Conservation (phyloP, 2,888 invertebrate species). For the Hirtodrosophila duncani region DNA sequence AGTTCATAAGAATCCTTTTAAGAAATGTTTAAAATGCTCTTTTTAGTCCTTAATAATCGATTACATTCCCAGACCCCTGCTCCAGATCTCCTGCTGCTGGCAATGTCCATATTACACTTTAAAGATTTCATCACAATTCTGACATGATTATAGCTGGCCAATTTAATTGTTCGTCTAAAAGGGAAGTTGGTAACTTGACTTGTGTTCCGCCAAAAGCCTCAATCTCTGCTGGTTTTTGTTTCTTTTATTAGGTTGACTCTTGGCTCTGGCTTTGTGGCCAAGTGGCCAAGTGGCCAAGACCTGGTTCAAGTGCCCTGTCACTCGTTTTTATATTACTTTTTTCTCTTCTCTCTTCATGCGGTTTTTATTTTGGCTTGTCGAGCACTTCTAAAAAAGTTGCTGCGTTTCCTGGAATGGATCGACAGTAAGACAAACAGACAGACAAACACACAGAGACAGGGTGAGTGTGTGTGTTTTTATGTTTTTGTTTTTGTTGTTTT, state of each 20-base stretch:
- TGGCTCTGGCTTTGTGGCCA: too few relatives aligned
- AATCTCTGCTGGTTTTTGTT: constrained; percentile 2
- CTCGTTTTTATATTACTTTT: constrained; percentile 14
- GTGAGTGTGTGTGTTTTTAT: constrained; percentile 31
- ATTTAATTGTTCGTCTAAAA: constrained; percentile 29
- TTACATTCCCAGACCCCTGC: too few relatives aligned
- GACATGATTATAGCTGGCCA: constrained; percentile 31
- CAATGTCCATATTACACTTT: too few relatives aligned
- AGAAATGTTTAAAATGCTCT: too few relatives aligned
- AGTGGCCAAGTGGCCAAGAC: constrained; percentile 24
- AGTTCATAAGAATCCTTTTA: too few relatives aligned
- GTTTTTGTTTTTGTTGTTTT: constrained; percentile 45
- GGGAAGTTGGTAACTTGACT: constrained; percentile 14
- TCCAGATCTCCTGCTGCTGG: too few relatives aligned
- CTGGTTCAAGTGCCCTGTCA: constrained; percentile 37
- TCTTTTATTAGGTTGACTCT: constrained; percentile 35
- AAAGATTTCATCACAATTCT: constrained; percentile 15
- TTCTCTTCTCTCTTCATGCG: constrained; percentile 27
- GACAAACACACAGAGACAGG: not conserved
- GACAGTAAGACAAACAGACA: constrained; percentile 1
- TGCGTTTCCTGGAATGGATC: constrained; percentile 56
- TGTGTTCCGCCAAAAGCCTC: constrained; percentile 22
- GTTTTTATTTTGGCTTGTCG: constrained; percentile 23
- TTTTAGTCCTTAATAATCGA: too few relatives aligned
- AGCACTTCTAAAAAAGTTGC: constrained; percentile 57